Conservation (phyloP, 2,888 invertebrate genomes). For the Achlya flavicornis region DNA sequence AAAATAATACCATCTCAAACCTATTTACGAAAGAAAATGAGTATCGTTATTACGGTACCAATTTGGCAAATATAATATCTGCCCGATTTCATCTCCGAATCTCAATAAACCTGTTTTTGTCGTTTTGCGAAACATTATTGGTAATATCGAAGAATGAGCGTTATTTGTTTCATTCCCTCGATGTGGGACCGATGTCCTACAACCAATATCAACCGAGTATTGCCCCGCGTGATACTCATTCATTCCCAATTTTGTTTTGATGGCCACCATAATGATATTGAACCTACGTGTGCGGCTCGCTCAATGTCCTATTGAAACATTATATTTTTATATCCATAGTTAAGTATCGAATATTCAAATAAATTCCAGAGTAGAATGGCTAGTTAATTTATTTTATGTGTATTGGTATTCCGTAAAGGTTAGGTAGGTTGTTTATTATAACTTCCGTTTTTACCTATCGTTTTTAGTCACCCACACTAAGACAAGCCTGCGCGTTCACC, state of each 20-base stretch:
- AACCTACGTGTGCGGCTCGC: slow-evolving; percentile 44
- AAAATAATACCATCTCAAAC: neutral
- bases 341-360: neutral
- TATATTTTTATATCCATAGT: slow-evolving; percentile 5
- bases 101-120: slow-evolving; percentile 52
- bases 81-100: slow-evolving; percentile 12
- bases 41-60: neutral
- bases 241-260: slow-evolving; percentile 74
- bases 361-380: neutral
- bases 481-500: too few species aligned
- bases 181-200: slow-evolving; percentile 28
- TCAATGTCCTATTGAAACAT: slow-evolving; percentile 20
- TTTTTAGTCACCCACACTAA: too few species aligned
- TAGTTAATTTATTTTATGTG: neutral
- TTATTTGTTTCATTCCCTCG: slow-evolving; percentile 56
- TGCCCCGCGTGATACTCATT: slow-evolving; percentile 57
- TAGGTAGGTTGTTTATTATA: too few species aligned
- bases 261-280: slow-evolving; percentile 70
- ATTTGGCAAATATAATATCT: slow-evolving; percentile 4
- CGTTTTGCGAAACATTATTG: slow-evolving; percentile 52
- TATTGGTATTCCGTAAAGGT: neutral
- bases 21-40: neutral
- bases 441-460: too few species aligned
- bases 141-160: slow-evolving; percentile 58
- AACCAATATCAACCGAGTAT: slow-evolving; percentile 51